Evolutionary conservation across 2,797 vertebrate genomes (phyloP).

Genomic region (Helarctos malayanus): DNA sequence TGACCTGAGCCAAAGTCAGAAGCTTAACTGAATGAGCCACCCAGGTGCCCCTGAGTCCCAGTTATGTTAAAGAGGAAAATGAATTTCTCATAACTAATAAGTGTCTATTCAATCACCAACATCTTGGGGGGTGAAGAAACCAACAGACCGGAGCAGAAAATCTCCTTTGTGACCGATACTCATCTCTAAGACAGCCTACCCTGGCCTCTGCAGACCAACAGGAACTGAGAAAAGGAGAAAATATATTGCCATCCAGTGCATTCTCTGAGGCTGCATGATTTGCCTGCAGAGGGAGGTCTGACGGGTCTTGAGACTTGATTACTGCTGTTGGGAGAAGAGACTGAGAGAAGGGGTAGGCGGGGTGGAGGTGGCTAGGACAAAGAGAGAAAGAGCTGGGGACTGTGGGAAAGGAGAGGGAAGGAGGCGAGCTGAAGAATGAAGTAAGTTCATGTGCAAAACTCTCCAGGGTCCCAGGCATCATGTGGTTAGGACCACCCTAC

Average conservation of each 20-base stretch:
- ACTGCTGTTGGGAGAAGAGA: slow-evolving; percentile 12
- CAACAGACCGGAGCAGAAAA: background rate
- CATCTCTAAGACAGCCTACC: background rate
- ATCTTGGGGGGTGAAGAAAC: background rate
- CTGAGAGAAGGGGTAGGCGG: background rate
- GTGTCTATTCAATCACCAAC: slow-evolving; percentile 7
- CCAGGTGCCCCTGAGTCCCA: background rate
- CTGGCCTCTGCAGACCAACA: background rate
- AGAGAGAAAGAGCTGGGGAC: background rate
- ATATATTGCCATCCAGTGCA: background rate
- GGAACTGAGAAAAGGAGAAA: slow-evolving; percentile 55
- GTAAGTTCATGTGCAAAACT: background rate
- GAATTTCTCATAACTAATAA: slow-evolving; percentile 38
- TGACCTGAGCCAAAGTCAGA: background rate
- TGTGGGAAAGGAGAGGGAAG: background rate
- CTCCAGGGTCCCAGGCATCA: background rate
- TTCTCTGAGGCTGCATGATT: slow-evolving; percentile 6
- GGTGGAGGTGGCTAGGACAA: background rate
- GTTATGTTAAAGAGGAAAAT: background rate
- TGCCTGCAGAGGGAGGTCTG: background rate
- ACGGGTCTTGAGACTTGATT: background rate
- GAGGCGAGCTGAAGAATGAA: background rate
- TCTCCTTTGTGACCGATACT: background rate
- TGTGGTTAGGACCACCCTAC: background rate
- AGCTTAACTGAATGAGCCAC: background rate